These are phyloP conservation scores for Argyrosomus regius DNA, from an alignment of 2,797 vertebrate species.

Conservation along the genomic window DNA sequence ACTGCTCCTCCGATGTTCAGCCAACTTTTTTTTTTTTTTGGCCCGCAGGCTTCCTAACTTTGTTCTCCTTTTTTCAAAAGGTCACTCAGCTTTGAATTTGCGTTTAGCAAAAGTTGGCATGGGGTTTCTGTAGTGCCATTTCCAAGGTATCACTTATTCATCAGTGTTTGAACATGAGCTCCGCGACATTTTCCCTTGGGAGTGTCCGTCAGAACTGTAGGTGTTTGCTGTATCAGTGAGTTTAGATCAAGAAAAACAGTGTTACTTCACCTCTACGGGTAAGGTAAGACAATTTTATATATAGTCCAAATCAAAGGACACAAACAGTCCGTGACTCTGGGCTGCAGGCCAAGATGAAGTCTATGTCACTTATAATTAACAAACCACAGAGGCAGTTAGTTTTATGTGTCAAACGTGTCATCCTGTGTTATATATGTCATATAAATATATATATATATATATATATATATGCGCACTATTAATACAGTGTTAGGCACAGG, in stretches of 20 bases:
- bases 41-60: conserved; percentile 2
- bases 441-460: background rate
- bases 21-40: background rate
- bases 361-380: too few relatives aligned
- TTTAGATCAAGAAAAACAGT: background rate
- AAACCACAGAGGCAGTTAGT: background rate
- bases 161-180: background rate
- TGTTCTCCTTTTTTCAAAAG: conserved; percentile 27
- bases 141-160: background rate
- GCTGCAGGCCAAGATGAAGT: too few relatives aligned
- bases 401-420: background rate
- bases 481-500: background rate
- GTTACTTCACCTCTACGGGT: background rate
- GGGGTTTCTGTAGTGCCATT: background rate
- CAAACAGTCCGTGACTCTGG: background rate
- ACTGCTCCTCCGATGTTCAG: background rate
- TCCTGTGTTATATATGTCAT: background rate
- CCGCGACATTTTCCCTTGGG: background rate
- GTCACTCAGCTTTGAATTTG: background rate
- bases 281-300: background rate
- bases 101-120: background rate
- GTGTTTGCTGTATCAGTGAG: background rate
- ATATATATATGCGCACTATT: background rate
- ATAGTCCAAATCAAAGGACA: background rate
- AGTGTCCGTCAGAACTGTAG: background rate